Evolutionary conservation across 2,888 invertebrate genomes (phyloP), one percentile per base, ranked within the genome.

Genomic region (Stratiomys singularior): DNA sequence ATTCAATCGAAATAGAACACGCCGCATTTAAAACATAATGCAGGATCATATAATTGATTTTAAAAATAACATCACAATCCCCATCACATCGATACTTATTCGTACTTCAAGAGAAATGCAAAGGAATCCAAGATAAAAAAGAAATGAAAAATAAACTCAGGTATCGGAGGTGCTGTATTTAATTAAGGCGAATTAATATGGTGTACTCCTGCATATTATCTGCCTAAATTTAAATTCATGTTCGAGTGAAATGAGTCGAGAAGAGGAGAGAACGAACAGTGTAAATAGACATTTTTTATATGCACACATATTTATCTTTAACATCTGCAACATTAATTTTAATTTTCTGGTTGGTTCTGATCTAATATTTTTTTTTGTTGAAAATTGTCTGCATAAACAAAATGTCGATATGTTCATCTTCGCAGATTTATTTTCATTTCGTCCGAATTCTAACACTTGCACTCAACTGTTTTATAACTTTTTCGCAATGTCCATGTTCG

Each of bases 241-340:
- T n/a, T 37, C 5, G 9, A 37, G 37, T 9, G 37, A 37, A 37
- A 37, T 37, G 37, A 37, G 37, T 3, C 37, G 37, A 37, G 9
- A 3, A 37, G 37, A 52, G 3, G 15, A 52, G 52, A 13, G 15
- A 4, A 52, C 3, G 15, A 13, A 5, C 52, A 52, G 15, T n/a
- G 18, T 52, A 52, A 52, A 52, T 52, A 52, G 18, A 52, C 52
- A n/a, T 52, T 52, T 52, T 52, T 37, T 37, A 37, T 37, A 37
- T 37, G 37, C 37, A 37, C 3, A 9, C 37, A 63, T n/a, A 66
- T 66, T 66, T 37, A 66, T 66, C 9, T 69, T 21, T 21, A 47
- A 27, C 69, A 69, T 69, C 69, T 69, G 69, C 69, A 23, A 23
- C 28, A 69, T 69, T 69, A 46, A 69, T 69, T 69, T 25, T 13